These are phyloP conservation scores for Oryzias celebensis DNA, from an alignment of 2,113 vertebrate species.

Conservation along the genomic window DNA sequence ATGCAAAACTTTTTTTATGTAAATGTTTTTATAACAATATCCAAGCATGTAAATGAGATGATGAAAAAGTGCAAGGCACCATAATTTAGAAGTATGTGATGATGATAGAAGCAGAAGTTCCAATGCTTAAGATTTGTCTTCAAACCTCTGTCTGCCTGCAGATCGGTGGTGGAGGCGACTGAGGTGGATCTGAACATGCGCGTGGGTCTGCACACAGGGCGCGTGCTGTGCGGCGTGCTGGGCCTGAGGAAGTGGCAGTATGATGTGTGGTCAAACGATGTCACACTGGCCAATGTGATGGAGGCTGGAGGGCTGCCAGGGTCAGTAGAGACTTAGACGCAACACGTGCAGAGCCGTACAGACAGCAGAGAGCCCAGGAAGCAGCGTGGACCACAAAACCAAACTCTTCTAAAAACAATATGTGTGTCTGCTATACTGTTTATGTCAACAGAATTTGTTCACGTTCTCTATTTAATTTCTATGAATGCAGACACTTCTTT, in stretches of 20 bases:
- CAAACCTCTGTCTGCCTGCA: slow-evolving; percentile 52
- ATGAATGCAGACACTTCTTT: no score
- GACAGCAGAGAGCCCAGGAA: not conserved
- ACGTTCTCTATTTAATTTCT: no score
- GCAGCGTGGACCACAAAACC: not conserved
- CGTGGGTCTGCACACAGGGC: slow-evolving; percentile 93
- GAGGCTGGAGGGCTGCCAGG: slow-evolving; percentile 96
- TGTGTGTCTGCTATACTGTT: no score
- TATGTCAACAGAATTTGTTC: no score
- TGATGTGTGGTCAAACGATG: slow-evolving; percentile 97
- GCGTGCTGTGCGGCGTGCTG: slow-evolving; percentile 95
- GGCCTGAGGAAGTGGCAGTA: slow-evolving; percentile 99
- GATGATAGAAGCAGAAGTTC: not conserved
- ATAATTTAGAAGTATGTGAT: not conserved
- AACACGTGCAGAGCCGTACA: slow-evolving; percentile 8
- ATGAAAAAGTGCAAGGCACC: no score
- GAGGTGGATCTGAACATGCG: slow-evolving; percentile 99
- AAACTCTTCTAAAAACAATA: not conserved
- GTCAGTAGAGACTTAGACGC: slow-evolving; percentile 74
- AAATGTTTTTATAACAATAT: no score
- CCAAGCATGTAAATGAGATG: no score
- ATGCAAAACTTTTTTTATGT: no score
- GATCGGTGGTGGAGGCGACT: slow-evolving; percentile 96
- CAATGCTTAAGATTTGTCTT: not conserved
- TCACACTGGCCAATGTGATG: slow-evolving; percentile 97